Base-by-base conservation (phyloP, 2,113 vertebrate genomes). In the Mus spicilegus region DNA sequence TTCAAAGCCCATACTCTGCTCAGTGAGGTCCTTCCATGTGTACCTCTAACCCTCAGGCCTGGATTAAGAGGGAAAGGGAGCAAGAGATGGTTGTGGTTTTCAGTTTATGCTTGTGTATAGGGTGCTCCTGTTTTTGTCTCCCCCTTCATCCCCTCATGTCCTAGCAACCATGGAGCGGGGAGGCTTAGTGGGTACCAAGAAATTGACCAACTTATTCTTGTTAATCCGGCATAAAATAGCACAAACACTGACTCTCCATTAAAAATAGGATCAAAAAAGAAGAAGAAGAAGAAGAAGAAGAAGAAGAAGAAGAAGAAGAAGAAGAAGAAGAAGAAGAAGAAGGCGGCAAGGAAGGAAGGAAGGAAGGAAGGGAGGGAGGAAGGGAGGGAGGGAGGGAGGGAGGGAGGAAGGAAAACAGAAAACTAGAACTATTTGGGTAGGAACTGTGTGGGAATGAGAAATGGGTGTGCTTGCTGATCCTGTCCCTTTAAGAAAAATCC, bases 401-500 rank as follows among this genome's bases (percentile, higher is more conserved):
- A 42, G 42, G 42, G 42, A 16, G 9, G 13, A 85, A 30, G 14
- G 1, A 51, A 51, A 14, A 42, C 42, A 42, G 61, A 67, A 69
- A 69, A 22, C 86, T 33, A 81, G 51, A 33, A 82, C 17, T 76
- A 75, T 89, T 73, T 94, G 86, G 75, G 39, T 92, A 94, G 87
- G 28, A 96, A 94, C 58, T 77, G 78, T 56, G 78, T 91, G 73
- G 49, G 77, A 61, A 22, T 85, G 87, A 92, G 65, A 89, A 93
- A 22, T 72, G 91, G 51, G 73, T 91, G 42, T 11, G 9, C 93
- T 73, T 81, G 84, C 93, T 87, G 82, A 95, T 92, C 75, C 93
- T 97, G 91, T 91, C 93, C 56, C 97, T 97, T 97, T 98, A 98
- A 97, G 97, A 90, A 95, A 97, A 91, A 97, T 97, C 93, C 97